These are phyloP conservation scores for Myopa testacea DNA, from an alignment of 2,888 invertebrate genomes.

Conservation along the genomic window DNA sequence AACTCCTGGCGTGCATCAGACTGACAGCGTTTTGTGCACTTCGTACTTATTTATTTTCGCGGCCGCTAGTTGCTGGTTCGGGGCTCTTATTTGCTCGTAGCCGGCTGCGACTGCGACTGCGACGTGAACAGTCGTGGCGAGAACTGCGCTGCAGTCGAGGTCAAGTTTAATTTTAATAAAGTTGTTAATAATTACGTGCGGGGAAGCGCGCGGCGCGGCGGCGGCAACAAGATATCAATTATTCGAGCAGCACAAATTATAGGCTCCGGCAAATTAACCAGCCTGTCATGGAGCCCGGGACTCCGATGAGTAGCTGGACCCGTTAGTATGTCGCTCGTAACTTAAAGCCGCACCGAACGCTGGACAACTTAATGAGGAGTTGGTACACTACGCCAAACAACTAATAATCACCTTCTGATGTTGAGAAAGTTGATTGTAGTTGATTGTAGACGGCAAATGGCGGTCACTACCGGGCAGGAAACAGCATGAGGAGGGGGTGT, in stretches of 20 bases:
- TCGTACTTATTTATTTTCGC: slow-evolving; percentile 35
- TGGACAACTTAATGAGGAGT: not conserved
- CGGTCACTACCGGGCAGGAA: not conserved
- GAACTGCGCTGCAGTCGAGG: not conserved
- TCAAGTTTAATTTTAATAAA: slow-evolving; percentile 38
- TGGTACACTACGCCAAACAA: not conserved
- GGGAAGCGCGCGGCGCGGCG: not conserved
- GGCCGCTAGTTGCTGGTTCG: slow-evolving; percentile 33
- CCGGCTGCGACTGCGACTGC: not conserved
- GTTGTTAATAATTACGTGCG: slow-evolving; percentile 22
- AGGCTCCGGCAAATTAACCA: slow-evolving; percentile 25
- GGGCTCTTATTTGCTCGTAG: slow-evolving; percentile 15
- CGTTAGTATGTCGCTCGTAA: slow-evolving; percentile 10
- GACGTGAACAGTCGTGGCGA: not conserved
- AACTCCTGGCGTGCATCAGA: slow-evolving; percentile 48
- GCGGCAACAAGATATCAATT: slow-evolving; percentile 6
- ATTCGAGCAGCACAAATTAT: slow-evolving; percentile 30
- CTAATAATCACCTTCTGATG: not conserved
- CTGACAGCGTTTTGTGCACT: slow-evolving; percentile 31
- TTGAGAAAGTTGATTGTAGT: not conserved
- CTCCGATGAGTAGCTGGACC: not conserved
- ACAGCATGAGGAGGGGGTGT: too few species aligned
- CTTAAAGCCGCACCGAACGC: not conserved
- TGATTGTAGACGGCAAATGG: not conserved
- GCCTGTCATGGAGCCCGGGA: slow-evolving; percentile 2